Base-by-base conservation (phyloP, 1,140 invertebrate species). In the Philopotamus ludificatus region DNA sequence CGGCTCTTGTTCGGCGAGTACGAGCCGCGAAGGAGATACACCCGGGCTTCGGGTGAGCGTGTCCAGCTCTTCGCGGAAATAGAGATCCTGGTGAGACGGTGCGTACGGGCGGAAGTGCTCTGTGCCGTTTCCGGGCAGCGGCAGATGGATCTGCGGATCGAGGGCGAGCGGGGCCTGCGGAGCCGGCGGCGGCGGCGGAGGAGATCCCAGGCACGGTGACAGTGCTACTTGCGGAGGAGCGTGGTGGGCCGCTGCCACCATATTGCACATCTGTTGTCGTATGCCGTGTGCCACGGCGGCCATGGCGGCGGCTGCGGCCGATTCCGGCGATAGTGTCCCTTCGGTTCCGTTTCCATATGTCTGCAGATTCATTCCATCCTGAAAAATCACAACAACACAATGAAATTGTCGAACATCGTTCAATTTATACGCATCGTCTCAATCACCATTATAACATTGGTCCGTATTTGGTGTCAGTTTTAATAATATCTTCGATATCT, bases 241-340 rank as follows among this genome's bases (percentile, higher is more conserved):
- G 8, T 77, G 72, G 63, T 79, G 77, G 16, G 77, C 77, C 2
- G 79, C 77, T 20, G 78, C 76, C 34, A 77, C 77, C 78, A 79
- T 78, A 63, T 76, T 79, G 77, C 79, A 79, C 75, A 79, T 79
- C 70, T 80, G 79, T 3, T 78, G 77, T 21, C 78, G 77, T 49
- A 79, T 75, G 71, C 84, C 85, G 78, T 88, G 85, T 26, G 86
- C 86, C 64, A 89, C 88, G 34, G 87, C 87, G 15, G 88, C 87
- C 55, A 89, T 87, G 66, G 87, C 87, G n/a, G 86, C 85, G 64
- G 88, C 86, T 18, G 86, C 86, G 25, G 84, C 83, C 15, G 84
- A 82, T 34, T 84, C 84, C 47, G 86, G 86, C 62, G 87, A 83
- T 72, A 87, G 73, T 68, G 84, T 78, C 71, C 83, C 82, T 76